Base-by-base conservation (phyloP, 2,797 vertebrate species). In the Apogon talboti region DNA sequence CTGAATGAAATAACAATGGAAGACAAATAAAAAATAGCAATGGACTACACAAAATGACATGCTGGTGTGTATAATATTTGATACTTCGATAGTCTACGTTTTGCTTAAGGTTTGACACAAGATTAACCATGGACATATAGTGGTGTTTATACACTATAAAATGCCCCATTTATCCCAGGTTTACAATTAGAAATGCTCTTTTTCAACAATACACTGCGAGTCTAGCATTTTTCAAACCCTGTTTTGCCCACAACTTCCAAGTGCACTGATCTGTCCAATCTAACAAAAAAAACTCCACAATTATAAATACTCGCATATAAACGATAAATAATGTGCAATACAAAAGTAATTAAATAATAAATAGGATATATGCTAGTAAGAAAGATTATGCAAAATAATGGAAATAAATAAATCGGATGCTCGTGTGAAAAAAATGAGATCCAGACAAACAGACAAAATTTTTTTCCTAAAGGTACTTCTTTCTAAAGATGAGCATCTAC, bases 241-340 rank as follows among this genome's bases (percentile, higher is more conserved):
- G 91, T 92, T 89, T 91, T 87, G 33, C 90, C 90, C 80, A 85
- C 93, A 94, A 91, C 81, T 77, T 86, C 71, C 82, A 91, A 91
- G 90, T 91, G 90, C 91, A 91, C 79, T 87, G 93, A 93, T 93
- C 92, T 95, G 92, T 91, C 92, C 92, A 95, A 94, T 91, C 93
- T 92, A 92, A 94, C 93, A 95, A 93, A 94, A 93, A 92, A 85
- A 49, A 13, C 94, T 95, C 91, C 92, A 93, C 94, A 94, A 88
- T 94, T 94, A 96, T 97, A 98, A 99, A 98, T 98, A 94, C 83
- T 91, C 83, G 88, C 97, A 94, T 95, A 93, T 93, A 94, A 96
- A 96, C 92, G 96, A 98, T 98, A 99, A 99, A 98, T 98, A 98
- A 98, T 96, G 94, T 95, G 92, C 95, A 93, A 94, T 96, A 96